Evolutionary conservation across 2,797 vertebrate genomes (phyloP).

Genomic region (Erithacus rubecula): DNA sequence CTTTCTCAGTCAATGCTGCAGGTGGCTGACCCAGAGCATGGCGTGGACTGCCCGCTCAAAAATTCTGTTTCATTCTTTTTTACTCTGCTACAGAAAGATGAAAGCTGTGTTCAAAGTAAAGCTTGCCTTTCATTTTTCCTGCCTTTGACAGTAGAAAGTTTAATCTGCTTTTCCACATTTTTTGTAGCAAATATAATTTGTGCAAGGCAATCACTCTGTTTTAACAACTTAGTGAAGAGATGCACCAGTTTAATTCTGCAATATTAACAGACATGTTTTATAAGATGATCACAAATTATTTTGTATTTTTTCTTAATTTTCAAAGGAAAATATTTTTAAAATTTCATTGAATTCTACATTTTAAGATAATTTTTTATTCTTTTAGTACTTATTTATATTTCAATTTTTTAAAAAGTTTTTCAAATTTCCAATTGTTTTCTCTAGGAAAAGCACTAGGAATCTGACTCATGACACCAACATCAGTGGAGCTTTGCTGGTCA

Average conservation of each 20-base stretch:
- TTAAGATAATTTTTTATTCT: background rate
- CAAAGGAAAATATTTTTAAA: background rate
- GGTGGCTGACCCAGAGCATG: background rate
- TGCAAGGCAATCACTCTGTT: background rate
- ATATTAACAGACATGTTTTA: background rate
- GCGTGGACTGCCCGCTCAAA: background rate
- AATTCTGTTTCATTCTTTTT: background rate
- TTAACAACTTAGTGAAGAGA: background rate
- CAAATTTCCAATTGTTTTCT: background rate
- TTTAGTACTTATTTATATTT: background rate
- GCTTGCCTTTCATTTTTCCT: background rate
- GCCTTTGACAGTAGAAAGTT: background rate
- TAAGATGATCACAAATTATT: background rate
- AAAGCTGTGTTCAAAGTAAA: background rate
- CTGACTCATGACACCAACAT: background rate
- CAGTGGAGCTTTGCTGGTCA: background rate
- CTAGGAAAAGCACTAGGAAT: background rate
- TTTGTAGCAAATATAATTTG: background rate
- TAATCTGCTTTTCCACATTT: background rate
- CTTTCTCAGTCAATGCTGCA: background rate
- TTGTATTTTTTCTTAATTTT: background rate
- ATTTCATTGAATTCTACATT: background rate
- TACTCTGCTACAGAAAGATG: background rate
- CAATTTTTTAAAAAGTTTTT: background rate
- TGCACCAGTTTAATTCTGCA: background rate